These are phyloP conservation scores for Paratilapia polleni DNA, from an alignment of 2,113 vertebrate genomes.

Conservation along the genomic window DNA sequence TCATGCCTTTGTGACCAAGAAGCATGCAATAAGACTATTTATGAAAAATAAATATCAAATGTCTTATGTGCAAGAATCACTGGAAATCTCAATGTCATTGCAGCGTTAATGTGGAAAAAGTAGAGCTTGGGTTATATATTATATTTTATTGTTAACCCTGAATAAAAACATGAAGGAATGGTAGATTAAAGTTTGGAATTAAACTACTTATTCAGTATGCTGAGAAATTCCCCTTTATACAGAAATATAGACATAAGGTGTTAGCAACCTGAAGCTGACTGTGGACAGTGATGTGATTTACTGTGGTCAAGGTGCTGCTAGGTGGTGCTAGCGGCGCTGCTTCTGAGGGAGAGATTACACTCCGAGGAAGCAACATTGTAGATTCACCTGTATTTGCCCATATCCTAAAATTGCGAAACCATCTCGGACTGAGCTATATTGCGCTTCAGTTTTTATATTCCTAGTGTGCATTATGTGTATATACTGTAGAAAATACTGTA, in stretches of 20 bases:
- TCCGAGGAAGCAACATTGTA: background rate
- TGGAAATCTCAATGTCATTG: background rate
- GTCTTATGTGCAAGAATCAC: background rate
- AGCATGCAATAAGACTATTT: background rate
- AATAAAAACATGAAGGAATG: background rate
- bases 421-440: background rate
- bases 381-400: background rate
- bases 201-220: background rate
- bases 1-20: conserved; percentile 17
- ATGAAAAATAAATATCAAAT: background rate
- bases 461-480: background rate
- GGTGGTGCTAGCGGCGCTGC: conserved; percentile 79
- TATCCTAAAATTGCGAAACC: background rate
- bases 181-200: background rate
- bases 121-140: background rate
- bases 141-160: background rate
- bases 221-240: background rate
- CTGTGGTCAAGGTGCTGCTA: conserved; percentile 75
- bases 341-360: conserved; percentile 12
- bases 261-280: conserved; percentile 1
- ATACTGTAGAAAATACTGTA: background rate
- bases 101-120: background rate
- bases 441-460: background rate
- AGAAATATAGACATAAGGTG: background rate
- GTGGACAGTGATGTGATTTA: conserved; percentile 22